Base-by-base conservation (phyloP, 2,113 vertebrate genomes). In the Okapia johnstoni region DNA sequence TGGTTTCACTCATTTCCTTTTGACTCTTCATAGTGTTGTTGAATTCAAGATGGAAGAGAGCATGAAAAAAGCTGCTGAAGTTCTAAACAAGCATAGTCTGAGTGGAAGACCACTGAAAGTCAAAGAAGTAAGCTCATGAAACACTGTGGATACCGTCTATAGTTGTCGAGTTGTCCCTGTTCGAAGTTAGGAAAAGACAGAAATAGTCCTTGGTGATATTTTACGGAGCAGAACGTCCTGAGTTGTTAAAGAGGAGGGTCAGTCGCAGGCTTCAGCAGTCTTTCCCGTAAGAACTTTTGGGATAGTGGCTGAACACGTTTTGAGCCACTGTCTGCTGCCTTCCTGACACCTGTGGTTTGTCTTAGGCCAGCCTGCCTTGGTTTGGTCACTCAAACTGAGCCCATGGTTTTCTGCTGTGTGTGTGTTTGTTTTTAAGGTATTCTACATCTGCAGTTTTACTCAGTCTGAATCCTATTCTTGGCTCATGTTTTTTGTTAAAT, bases 1-100 rank as follows among this genome's bases (percentile, higher is more conserved):
- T 54, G 85, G 0, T 97, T 97, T 98, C 97, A 97, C 96, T 93
- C 85, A 61, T 85, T 88, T 92, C 7, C 97, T 93, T 58, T 96
- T 85, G 97, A 84, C 93, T 96, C 93, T 60, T 97, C 93, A 15
- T 98, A 99, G 99, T 93, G 99, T 99, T 98, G 99, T 99, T 98
- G 99, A 99, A 98, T 99, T 99, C 99, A 99, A 99, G 99, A 99
- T 99, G 98, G 99, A 99, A 98, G 99, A 99, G 96, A 99, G 99
- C 81, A 99, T 99, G 99, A 99, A 99, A 97, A 99, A 99, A 94
- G 99, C 99, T 48, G 99, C 99, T 46, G 99, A 99, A 98, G 99
- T 99, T 98, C 99, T 99, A 96, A 99, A 99, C 99, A 99, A 99
- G 98, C 99, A 99, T 98, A 99, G 99, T 98, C 98, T 99, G 88